Conservation (phyloP, 2,113 vertebrate species). For the Myrmophylax atrothorax region DNA sequence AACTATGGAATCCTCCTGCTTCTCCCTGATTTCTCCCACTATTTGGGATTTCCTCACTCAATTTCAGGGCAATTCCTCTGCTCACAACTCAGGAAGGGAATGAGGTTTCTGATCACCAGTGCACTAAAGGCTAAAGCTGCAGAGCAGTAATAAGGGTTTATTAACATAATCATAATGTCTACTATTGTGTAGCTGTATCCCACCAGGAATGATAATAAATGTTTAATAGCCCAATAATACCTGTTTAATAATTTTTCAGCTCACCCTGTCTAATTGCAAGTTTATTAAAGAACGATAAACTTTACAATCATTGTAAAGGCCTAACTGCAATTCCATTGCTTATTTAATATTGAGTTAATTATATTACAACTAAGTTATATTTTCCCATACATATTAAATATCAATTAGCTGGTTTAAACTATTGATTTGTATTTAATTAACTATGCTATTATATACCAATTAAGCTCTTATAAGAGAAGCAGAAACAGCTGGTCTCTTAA, state of each 20-base stretch:
- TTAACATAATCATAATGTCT: conserved; percentile 20
- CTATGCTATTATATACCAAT: conserved; percentile 82
- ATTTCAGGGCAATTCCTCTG: background rate
- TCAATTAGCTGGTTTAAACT: conserved; percentile 82
- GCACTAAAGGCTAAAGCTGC: background rate
- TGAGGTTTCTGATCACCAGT: background rate
- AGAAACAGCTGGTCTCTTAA: conserved; percentile 75
- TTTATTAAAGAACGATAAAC: conserved; percentile 81
- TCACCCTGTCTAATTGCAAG: conserved; percentile 72
- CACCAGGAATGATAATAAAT: conserved; percentile 71
- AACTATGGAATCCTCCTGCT: background rate
- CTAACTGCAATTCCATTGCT: conserved; percentile 75
- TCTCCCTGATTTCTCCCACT: background rate
- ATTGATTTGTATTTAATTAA: conserved; percentile 85
- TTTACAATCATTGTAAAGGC: conserved; percentile 72
- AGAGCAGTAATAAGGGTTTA: conserved; percentile 50
- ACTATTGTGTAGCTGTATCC: conserved; percentile 32
- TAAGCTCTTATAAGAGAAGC: conserved; percentile 76
- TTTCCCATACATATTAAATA: conserved; percentile 79
- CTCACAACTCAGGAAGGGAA: background rate
- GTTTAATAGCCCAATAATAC: conserved; percentile 76
- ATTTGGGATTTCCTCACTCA: background rate
- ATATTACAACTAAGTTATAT: conserved; percentile 73
- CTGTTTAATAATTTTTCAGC: conserved; percentile 76
- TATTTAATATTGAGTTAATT: conserved; percentile 79